Evolutionary conservation across 2,888 invertebrate species (phyloP).

Genomic region (Xanthia icteritia): DNA sequence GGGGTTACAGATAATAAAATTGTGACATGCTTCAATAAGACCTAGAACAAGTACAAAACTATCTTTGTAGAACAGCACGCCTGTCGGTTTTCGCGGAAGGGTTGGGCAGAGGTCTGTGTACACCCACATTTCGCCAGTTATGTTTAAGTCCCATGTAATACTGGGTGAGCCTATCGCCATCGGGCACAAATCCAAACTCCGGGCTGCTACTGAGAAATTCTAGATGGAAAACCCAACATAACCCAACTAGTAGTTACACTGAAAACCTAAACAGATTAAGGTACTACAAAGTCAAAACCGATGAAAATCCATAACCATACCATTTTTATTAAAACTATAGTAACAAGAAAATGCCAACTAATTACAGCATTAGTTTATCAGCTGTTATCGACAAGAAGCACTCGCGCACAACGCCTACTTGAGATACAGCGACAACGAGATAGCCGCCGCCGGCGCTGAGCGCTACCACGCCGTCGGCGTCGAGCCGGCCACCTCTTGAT

Average conservation of each 20-base stretch:
- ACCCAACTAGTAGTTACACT: neutral
- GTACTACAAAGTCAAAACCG: neutral
- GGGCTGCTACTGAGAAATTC: neutral
- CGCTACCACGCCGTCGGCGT: slow-evolving; percentile 36
- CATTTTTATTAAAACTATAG: slow-evolving; percentile 1
- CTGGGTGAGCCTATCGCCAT: neutral
- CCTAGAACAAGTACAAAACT: neutral
- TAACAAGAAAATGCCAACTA: slow-evolving; percentile 26
- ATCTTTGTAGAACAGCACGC: neutral
- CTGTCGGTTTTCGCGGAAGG: neutral
- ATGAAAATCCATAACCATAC: neutral
- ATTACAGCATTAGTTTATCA: slow-evolving; percentile 45
- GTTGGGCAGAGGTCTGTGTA: neutral
- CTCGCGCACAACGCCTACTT: slow-evolving; percentile 47
- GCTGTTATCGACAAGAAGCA: slow-evolving; percentile 50
- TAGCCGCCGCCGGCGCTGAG: slow-evolving; percentile 21
- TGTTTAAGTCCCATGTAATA: neutral
- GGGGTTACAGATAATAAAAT: neutral
- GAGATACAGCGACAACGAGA: slow-evolving; percentile 40
- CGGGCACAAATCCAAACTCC: neutral
- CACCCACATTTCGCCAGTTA: no score
- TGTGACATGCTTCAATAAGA: no score
- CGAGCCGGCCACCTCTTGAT: slow-evolving; percentile 34
- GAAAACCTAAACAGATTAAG: neutral
- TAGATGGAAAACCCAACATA: neutral